A percentile compares a stretch with the other conserved stretches of the same genome.
Evolutionary conservation across 2,113 vertebrate species (phyloP).

Genomic region (Melanotaenia duboulayi): DNA sequence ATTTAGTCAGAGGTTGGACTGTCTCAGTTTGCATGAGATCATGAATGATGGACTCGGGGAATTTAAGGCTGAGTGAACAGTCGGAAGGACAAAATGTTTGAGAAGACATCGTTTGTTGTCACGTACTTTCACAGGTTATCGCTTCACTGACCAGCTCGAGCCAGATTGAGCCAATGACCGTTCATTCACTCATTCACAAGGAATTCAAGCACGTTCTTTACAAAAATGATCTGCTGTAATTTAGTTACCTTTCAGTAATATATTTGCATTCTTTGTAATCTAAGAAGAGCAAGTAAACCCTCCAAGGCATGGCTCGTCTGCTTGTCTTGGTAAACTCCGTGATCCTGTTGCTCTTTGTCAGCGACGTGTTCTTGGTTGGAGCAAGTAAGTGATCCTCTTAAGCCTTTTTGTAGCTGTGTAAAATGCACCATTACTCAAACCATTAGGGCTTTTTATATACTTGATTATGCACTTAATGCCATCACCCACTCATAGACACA

Average conservation of each 20-base stretch:
- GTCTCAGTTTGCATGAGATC: slow-evolving; percentile 1
- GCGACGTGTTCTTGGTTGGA: slow-evolving; percentile 90
- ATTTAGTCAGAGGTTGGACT: not conserved
- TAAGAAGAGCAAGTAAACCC: slow-evolving; percentile 31
- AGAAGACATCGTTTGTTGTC: slow-evolving; percentile 36
- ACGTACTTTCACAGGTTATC: slow-evolving; percentile 36
- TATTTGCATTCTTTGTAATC: not conserved
- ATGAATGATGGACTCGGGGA: slow-evolving; percentile 53
- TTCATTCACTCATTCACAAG: slow-evolving; percentile 15
- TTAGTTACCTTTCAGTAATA: slow-evolving; percentile 38
- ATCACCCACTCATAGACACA: not conserved
- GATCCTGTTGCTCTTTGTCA: slow-evolving; percentile 91
- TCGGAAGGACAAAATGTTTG: slow-evolving; percentile 45
- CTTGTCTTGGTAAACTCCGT: slow-evolving; percentile 81
- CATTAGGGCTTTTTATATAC: not conserved
- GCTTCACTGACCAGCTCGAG: slow-evolving; percentile 53
- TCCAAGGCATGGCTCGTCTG: slow-evolving; percentile 79
- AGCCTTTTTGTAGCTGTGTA: slow-evolving; percentile 15
- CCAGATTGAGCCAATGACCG: not conserved
- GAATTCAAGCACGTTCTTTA: slow-evolving; percentile 35
- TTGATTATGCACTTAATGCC: not conserved
- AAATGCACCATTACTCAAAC: slow-evolving; percentile 31
- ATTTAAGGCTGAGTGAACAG: slow-evolving; percentile 57
- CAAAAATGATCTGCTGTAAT: slow-evolving; percentile 45
- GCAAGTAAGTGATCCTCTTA: slow-evolving; percentile 87